Percentiles rank a stretch among this genome's conserved stretches.
Conservation (phyloP, 2,888 invertebrate genomes). For the Leptinotarsa haldemani region DNA sequence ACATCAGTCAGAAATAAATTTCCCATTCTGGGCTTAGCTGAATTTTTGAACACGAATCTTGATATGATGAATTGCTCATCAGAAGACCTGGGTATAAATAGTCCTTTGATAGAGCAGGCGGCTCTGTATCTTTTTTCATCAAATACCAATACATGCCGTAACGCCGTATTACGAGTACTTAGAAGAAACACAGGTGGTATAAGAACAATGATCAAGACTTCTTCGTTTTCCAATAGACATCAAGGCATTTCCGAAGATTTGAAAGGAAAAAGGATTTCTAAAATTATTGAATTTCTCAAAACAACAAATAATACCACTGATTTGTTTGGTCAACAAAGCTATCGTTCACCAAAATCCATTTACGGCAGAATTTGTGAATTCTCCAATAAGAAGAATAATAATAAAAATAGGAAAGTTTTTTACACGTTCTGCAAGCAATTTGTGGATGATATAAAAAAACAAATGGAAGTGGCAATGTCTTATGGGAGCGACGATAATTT, state of each 20-base stretch:
- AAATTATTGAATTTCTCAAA: not conserved
- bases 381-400: not conserved
- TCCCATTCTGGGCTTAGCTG: not conserved
- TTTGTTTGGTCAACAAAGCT: not conserved
- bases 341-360: not conserved
- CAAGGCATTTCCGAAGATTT: not conserved
- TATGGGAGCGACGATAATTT: too few species aligned
- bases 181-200: not conserved
- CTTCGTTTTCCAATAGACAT: not conserved
- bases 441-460: not conserved
- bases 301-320: not conserved
- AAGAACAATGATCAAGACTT: constrained; percentile 1
- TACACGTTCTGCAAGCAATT: not conserved
- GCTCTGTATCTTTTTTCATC: not conserved
- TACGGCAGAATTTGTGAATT: not conserved
- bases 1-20: not conserved
- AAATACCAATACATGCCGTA: not conserved
- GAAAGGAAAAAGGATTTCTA: not conserved
- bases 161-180: not conserved
- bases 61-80: not conserved
- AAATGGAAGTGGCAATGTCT: not conserved
- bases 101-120: not conserved
- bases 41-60: not conserved
- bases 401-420: not conserved
- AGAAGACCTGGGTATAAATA: not conserved